Evolutionary conservation across 2,888 invertebrate genomes (phyloP).

Genomic region (Pollenia labialis): DNA sequence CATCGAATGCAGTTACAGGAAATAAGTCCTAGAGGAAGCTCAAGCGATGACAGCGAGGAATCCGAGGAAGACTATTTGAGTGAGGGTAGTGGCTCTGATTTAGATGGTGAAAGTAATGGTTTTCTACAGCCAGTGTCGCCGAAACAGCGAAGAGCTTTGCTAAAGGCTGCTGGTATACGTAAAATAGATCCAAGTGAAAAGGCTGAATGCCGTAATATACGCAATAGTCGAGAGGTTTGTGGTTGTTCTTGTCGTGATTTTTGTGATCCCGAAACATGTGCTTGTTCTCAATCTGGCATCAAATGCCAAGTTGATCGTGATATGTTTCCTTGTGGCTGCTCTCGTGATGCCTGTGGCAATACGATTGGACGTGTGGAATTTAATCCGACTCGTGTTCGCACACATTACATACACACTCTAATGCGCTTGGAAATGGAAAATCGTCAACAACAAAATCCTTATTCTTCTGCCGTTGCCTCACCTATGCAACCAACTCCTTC

Average conservation of each 20-base stretch:
- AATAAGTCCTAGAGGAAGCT: constrained; percentile 84
- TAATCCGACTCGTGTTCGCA: constrained; percentile 96
- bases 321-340: constrained; percentile 98
- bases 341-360: constrained; percentile 96
- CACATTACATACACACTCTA: constrained; percentile 98
- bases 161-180: constrained; percentile 96
- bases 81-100: constrained; percentile 91
- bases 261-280: constrained; percentile 98
- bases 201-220: constrained; percentile 96
- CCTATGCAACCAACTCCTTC: constrained; percentile 72
- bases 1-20: constrained; percentile 91
- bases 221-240: constrained; percentile 96
- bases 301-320: constrained; percentile 98
- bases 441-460: constrained; percentile 84
- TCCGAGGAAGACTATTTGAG: constrained; percentile 90
- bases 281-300: constrained; percentile 97
- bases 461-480: constrained; percentile 62
- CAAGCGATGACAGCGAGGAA: constrained; percentile 93
- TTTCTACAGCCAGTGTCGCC: constrained; percentile 97
- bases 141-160: constrained; percentile 92
- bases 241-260: constrained; percentile 96
- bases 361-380: constrained; percentile 97
- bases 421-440: constrained; percentile 96
- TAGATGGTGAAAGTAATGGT: constrained; percentile 95
- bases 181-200: constrained; percentile 97